Evolutionary conservation across 2,113 vertebrate genomes (phyloP), one percentile per base, ranked within the genome.

Genomic region (Salminus brasiliensis): DNA sequence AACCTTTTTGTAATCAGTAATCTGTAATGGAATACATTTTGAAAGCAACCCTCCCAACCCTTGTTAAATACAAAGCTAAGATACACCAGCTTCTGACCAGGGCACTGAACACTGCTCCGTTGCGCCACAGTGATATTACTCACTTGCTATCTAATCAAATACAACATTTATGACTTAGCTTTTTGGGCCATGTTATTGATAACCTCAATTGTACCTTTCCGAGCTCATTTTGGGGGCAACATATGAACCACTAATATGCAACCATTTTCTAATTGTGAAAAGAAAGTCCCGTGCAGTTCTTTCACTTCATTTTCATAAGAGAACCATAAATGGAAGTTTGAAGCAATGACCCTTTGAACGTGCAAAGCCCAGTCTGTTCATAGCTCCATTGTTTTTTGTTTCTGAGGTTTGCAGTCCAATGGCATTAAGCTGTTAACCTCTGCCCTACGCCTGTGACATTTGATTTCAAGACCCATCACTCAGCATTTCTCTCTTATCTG

Each of bases 381-480:
- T 49, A 5, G 18, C 21, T 49, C 13, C 12, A 25, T 60, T 60
- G 27, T 16, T n/a, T 63, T 16, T 63, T 63, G 16, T 16, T 63
- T 1, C 16, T 60, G 25, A 5, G 32, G 16, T 63, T 34, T 11
- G 23, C 27, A 57, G 3, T 9, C 9, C 12, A 27, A 60, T 4
- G 30, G 55, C 23, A 25, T 27, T 29, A 45, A 18, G 18, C 16
- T 53, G 25, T 32, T 57, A 8, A 57, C 2, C 21, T 53, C 63
- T 60, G 36, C 59, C 70, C 27, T 70, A 70, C 39, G 47, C 11
- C 21, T 60, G 23, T 49, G 36, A 45, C 25, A 43, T 59, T 57
- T 55, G 52, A 78, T 71, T 70, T 30, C 59, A 70, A 78, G 36
- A 47, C 53, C 65, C 29, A 43, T 69, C 69, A 34, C 25, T 30